Evolutionary conservation across 2,888 invertebrate genomes (phyloP), one percentile per base, ranked within the genome.

Genomic region (Bellardia bayeri): DNA sequence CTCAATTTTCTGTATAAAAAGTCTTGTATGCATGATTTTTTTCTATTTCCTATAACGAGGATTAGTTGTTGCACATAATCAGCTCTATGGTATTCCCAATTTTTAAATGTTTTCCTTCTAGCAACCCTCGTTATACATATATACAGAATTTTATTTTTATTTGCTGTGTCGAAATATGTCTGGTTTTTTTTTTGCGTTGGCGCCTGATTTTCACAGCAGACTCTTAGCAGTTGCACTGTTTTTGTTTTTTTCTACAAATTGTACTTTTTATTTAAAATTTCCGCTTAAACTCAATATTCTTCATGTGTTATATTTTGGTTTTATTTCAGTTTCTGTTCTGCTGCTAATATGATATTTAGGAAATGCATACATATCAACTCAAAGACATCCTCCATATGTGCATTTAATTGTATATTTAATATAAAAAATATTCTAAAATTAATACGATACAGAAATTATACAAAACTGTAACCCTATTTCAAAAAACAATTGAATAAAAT

Each of bases 201-300:
- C 85, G 83, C 81, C 83, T 68, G 75, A 75, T 81, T 81, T 85
- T 68, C 72, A 66, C 72, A 68, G 30, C 78, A 72, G 61, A 66
- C 23, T 61, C 72, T 45, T 56, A 81, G 51, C 42, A 71, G 37
- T 83, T 83, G 69, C 71, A 83, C 79, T 75, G 84, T 85, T 87
- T 45, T 75, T 37, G 3, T 2, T 37, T 0, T 37, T 37, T 37
- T 37, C 68, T 85, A 37, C 33, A 78, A 80, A 85, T 79, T 78
- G 66, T 80, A 76, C 72, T 78, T 85, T 66, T 72, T 82, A 82
- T 82, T 87, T 82, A 75, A 87, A 85, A 85, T 79, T 79, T 87
- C 81, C 81, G 84, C 84, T 80, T 64, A 69, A 69, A 63, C 69
- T 74, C 42, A 71, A 81, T 71, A 64, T 76, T 49, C 16, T 33